Evolutionary conservation across 1,140 invertebrate genomes (phyloP), one percentile per base, ranked within the genome.

Genomic region (Tribolium madens): DNA sequence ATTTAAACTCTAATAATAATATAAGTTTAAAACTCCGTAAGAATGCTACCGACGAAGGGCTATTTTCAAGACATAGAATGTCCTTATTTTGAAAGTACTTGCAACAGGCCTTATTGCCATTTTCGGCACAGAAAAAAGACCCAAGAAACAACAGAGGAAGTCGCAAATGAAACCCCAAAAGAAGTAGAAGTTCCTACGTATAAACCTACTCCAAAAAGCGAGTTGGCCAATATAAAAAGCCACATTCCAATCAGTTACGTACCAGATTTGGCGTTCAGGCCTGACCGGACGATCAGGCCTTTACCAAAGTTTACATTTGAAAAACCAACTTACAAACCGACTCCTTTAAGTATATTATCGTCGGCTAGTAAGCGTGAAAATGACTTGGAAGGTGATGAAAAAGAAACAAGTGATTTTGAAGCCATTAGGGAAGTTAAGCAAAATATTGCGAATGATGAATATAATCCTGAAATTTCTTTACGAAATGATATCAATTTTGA

Each of bases 21-120:
- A n/a, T n/a, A 64, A 33, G n/a, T 26, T n/a, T 64, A 26, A 64
- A 33, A 7, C 7, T 36, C n/a, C 12, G 13, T 12, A 48, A 82
- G 80, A 75, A 97, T 97, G 96, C 90, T 97, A 84, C 93, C 94
- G 26, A 93, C 94, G 57, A 94, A 92, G 79, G 95, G 95, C 77
- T 94, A 93, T 83, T 96, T 97, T 83, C 93, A 93, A 87, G 90
- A 90, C 76, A 91, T 95, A 64, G 89, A 89, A 79, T 97, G 96
- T 86, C 95, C 95, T 26, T 96, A 93, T 89, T 95, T 90, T 83
- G 91, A 93, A 80, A 92, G 88, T 85, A 92, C 76, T 2, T 97
- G 96, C 87, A 92, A 93, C 79, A 90, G 95, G 82, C 94, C 95
- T 13, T 95, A 96, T 86, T 97, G 95, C 87, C 95, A 96, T 87